Percentiles rank a stretch among this genome's conserved stretches.
phyloP scores from a whole-genome alignment of 2,797 vertebrate species.

The Trachops cirrhosus region DNA sequence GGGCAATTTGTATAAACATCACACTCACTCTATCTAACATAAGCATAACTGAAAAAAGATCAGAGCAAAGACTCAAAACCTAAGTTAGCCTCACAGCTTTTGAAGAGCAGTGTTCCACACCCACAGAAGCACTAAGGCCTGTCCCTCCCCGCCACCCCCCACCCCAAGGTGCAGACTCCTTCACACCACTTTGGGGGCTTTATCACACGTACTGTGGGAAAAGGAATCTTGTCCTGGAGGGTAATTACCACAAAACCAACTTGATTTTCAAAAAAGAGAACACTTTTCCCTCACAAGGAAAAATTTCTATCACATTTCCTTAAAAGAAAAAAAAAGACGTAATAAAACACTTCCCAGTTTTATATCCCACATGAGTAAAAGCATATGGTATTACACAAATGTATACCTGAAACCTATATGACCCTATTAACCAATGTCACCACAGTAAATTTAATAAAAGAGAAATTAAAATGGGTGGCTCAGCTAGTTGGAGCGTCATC shows the following conservation, averaged over 20 bases:
- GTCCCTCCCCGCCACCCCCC: neutral
- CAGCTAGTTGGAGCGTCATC: neutral
- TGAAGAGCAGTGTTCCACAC: neutral
- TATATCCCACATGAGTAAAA: neutral
- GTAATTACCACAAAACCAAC: neutral
- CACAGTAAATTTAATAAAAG: neutral
- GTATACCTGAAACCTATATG: neutral
- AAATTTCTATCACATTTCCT: neutral
- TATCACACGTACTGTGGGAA: neutral
- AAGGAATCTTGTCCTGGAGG: neutral
- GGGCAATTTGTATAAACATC: neutral
- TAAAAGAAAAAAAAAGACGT: neutral
- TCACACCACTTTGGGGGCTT: neutral
- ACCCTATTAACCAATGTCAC: neutral
- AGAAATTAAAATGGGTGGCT: neutral
- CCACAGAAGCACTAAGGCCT: neutral
- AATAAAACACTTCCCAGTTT: neutral
- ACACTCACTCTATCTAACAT: neutral
- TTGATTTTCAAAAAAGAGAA: neutral
- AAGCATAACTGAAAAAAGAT: neutral
- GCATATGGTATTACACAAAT: neutral
- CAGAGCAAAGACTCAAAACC: neutral
- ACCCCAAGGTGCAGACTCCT: neutral
- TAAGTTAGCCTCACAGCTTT: neutral
- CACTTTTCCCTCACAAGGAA: neutral